Conservation (phyloP, 2,113 vertebrate genomes). For the Drymodes brunneopygia region DNA sequence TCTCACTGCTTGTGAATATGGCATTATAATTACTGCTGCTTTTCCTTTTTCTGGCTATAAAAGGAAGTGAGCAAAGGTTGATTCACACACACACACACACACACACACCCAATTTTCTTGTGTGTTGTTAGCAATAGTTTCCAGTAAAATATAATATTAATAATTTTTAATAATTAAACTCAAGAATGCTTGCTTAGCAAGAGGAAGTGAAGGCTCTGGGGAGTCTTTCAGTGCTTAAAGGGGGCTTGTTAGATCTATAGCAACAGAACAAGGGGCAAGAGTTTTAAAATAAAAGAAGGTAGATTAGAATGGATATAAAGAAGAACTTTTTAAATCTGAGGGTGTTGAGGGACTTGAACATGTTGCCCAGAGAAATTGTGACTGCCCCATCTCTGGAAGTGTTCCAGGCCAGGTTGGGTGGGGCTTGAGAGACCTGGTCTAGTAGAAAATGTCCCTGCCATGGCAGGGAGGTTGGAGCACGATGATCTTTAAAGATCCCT, state of each 20-base stretch:
- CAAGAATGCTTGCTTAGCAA: background rate
- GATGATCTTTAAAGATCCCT: background rate
- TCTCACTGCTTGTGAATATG: background rate
- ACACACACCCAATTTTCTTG: accelerated
- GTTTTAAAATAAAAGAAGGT: background rate
- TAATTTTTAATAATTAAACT: background rate
- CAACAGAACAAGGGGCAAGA: background rate
- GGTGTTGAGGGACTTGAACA: background rate
- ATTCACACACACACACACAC: no score
- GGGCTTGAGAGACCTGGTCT: background rate
- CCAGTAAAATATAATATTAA: background rate
- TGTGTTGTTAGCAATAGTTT: background rate
- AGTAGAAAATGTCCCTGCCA: background rate
- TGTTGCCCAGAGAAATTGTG: background rate
- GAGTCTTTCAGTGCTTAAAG: background rate
- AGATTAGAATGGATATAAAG: background rate
- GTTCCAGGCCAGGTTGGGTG: background rate
- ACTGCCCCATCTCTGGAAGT: background rate
- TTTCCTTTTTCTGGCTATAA: background rate
- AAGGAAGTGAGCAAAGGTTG: background rate
- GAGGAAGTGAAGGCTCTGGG: background rate
- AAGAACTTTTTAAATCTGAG: background rate
- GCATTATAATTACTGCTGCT: background rate
- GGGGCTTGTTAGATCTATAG: background rate
- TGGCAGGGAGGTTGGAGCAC: background rate